These are phyloP conservation scores for Calliopum simillimum DNA, from an alignment of 2,888 invertebrate species.

Conservation along the genomic window DNA sequence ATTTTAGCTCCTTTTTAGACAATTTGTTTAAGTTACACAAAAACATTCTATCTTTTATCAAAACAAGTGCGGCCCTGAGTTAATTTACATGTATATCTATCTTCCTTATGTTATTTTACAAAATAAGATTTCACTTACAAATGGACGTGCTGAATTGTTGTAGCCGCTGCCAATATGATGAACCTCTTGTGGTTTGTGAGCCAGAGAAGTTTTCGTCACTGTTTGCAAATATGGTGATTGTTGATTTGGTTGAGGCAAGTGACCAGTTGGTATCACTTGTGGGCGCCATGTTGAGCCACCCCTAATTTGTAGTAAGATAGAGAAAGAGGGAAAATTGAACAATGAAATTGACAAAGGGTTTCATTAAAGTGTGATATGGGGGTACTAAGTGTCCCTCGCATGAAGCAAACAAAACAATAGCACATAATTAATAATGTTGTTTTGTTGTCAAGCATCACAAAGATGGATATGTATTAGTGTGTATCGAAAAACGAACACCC, in stretches of 20 bases:
- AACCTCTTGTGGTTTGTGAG: constrained; percentile 75
- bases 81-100: too few relatives aligned
- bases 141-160: constrained; percentile 90
- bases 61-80: too few relatives aligned
- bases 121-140: constrained; percentile 64
- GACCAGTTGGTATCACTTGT: constrained; percentile 84
- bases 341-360: too few relatives aligned
- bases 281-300: constrained; percentile 94
- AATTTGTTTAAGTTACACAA: too few relatives aligned
- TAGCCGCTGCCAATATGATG: constrained; percentile 86
- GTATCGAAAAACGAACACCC: too few relatives aligned
- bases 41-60: too few relatives aligned
- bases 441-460: neutral
- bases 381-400: too few relatives aligned
- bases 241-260: constrained; percentile 70
- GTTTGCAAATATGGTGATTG: constrained; percentile 69
- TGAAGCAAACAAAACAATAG: too few relatives aligned
- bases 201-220: constrained; percentile 89
- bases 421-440: too few relatives aligned
- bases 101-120: neutral
- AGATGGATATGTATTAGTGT: too few relatives aligned
- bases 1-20: too few relatives aligned
- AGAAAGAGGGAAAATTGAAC: constrained; percentile 28
- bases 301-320: constrained; percentile 68
- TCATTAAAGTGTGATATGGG: too few relatives aligned